Conservation (phyloP, 2,888 invertebrate genomes). For the Pammene aurita region DNA sequence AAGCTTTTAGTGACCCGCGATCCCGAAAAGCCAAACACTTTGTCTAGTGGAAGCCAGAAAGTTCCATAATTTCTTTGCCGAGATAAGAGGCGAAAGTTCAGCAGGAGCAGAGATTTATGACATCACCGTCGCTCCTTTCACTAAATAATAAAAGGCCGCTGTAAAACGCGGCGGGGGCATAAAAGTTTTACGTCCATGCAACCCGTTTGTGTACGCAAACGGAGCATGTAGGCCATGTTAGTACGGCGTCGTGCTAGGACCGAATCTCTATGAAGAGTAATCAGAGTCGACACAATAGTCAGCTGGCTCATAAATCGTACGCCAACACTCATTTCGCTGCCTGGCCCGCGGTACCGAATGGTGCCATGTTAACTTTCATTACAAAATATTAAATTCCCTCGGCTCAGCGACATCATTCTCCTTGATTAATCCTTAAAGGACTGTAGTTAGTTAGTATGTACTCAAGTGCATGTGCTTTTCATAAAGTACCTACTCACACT, state of each 20-base stretch:
- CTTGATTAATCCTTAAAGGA: neutral
- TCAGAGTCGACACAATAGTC: constrained; percentile 76
- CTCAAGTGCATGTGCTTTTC: neutral
- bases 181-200: constrained; percentile 82
- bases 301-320: constrained; percentile 69
- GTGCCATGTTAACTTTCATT: constrained; percentile 36
- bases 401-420: constrained; percentile 3
- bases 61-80: constrained; percentile 82
- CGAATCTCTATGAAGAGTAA: constrained; percentile 79
- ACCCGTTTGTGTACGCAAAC: constrained; percentile 77
- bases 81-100: constrained; percentile 83
- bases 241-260: constrained; percentile 67
- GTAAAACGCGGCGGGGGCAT: constrained; percentile 80
- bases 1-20: constrained; percentile 76
- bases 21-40: constrained; percentile 80
- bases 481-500: neutral
- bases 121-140: constrained; percentile 82
- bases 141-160: constrained; percentile 83
- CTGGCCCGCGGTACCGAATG: constrained; percentile 44
- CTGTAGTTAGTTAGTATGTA: too few species aligned
- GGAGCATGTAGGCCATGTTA: constrained; percentile 64
- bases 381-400: constrained; percentile 6
- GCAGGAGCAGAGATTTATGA: constrained; percentile 83
- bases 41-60: constrained; percentile 81
- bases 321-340: constrained; percentile 61